These are phyloP conservation scores for Mionectes olivaceus DNA, from an alignment of 2,797 vertebrate species.

Conservation along the genomic window DNA sequence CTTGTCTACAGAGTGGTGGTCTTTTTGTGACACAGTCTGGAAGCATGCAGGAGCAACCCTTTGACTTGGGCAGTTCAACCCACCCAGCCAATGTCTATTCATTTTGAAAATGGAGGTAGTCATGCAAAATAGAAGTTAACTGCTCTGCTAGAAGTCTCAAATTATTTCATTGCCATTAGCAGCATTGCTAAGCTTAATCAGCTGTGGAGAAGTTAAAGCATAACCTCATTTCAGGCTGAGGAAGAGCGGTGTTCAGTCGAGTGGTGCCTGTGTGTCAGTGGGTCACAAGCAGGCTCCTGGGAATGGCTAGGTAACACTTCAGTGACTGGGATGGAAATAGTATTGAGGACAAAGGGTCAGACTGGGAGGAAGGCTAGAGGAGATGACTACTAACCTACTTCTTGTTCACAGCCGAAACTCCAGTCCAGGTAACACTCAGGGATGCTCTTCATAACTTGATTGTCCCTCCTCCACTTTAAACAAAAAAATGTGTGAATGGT, in stretches of 20 bases:
- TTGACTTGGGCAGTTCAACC: background rate
- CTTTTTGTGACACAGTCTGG: background rate
- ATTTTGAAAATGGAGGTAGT: background rate
- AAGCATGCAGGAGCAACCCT: background rate
- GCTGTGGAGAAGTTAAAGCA: conserved; percentile 11
- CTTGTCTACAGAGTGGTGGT: conserved; percentile 6
- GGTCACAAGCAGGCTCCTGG: background rate
- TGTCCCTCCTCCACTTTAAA: background rate
- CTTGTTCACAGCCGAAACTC: background rate
- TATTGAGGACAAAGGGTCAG: background rate
- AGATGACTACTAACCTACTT: background rate
- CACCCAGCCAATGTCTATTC: background rate
- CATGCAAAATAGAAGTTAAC: conserved; percentile 38
- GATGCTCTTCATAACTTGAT: background rate
- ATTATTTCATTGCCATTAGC: background rate
- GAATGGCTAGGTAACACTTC: background rate
- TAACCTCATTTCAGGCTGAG: background rate
- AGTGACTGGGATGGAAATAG: background rate
- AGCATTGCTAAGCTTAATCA: conserved; percentile 26
- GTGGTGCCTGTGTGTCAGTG: background rate
- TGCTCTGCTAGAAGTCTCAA: conserved; percentile 12
- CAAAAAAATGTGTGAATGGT: background rate
- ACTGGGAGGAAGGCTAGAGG: background rate
- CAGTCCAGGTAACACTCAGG: background rate
- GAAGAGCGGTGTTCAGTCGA: fast-evolving